Evolutionary conservation across 2,113 vertebrate genomes (phyloP), one percentile per base, ranked within the genome.

Genomic region (Nannobrachium achirus): DNA sequence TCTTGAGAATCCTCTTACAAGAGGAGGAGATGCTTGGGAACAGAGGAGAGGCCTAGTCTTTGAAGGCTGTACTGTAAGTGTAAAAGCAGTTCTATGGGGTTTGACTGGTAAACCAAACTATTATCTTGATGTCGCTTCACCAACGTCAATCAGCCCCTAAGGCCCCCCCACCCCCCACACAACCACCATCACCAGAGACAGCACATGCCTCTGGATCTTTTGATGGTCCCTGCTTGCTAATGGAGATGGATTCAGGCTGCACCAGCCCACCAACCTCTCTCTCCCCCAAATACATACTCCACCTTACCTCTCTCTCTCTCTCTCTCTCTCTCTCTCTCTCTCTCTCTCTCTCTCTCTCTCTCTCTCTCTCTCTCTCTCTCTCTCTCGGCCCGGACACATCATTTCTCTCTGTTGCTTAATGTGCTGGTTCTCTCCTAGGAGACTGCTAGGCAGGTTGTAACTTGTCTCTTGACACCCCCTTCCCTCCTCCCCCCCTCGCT

Each of bases 341-440:
- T n/a, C 53, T 38, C 25, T 0, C 3, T 8, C 16, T 10, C 41
- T 18, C 4, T 10, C 25, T 19, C 56, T 9, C 39, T 6, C 2
- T 14, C 25, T 18, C 15, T 15, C 55, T n/a, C 6, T 10, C 18
- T 20, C 10, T 20, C 10, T 13, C 14, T 33, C 18, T 33, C 41
- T 14, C 10, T 14, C 49, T 0, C 46, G 48, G 39, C 76, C 69
- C 66, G 72, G 56, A 59, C 73, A 53, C 78, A 80, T 84, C 69
- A 84, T 89, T 88, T 80, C 75, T 90, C 82, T 87, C 75, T 48
- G 63, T n/a, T 63, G 57, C 79, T 85, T 88, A 88, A 89, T 86
- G 84, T 70, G 76, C 79, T 69, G 64, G 69, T 75, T 76, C 65
- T 76, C 73, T 79, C 78, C 74, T 78, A 68, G 14, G 84, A 75